Percentiles rank a stretch among this genome's conserved stretches.
Conservation (phyloP, 2,797 vertebrate genomes). For the Steatocranus sp. region DNA sequence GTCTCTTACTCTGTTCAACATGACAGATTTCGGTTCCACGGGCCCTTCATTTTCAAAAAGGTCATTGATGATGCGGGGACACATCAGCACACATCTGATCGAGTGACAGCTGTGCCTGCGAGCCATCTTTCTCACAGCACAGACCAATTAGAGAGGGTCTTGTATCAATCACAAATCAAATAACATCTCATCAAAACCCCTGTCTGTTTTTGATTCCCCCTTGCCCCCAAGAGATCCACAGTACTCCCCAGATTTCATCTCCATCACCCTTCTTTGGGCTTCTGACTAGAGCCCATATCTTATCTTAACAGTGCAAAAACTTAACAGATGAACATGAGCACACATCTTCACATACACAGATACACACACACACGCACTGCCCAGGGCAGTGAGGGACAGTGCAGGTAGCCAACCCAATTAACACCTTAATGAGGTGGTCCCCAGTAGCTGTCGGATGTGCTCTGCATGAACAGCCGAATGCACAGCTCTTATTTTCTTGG, state of each 20-base stretch:
- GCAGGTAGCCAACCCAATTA: constrained; percentile 69
- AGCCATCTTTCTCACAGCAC: constrained; percentile 54
- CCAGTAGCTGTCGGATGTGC: constrained; percentile 20
- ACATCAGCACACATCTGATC: constrained; percentile 53
- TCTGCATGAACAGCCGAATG: constrained; percentile 26
- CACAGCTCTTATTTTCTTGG: constrained; percentile 4
- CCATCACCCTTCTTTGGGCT: constrained; percentile 6
- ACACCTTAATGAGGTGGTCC: constrained; percentile 68
- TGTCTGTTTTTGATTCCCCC: constrained; percentile 48
- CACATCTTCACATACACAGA: background rate
- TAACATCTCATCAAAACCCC: constrained; percentile 67
- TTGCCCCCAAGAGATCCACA: constrained; percentile 15
- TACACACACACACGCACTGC: background rate
- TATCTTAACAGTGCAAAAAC: background rate
- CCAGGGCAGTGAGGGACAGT: constrained; percentile 32
- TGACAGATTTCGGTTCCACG: constrained; percentile 32
- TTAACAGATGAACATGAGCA: background rate
- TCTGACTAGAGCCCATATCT: background rate
- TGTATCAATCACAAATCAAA: constrained; percentile 74
- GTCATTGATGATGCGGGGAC: constrained; percentile 60
- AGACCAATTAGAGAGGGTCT: constrained; percentile 65
- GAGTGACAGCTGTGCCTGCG: constrained; percentile 61
- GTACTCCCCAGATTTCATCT: constrained; percentile 31
- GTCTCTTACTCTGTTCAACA: constrained; percentile 33
- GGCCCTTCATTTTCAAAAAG: constrained; percentile 59